phyloP scores from a whole-genome alignment of 2,888 invertebrate species.

The Torymus texanus region DNA sequence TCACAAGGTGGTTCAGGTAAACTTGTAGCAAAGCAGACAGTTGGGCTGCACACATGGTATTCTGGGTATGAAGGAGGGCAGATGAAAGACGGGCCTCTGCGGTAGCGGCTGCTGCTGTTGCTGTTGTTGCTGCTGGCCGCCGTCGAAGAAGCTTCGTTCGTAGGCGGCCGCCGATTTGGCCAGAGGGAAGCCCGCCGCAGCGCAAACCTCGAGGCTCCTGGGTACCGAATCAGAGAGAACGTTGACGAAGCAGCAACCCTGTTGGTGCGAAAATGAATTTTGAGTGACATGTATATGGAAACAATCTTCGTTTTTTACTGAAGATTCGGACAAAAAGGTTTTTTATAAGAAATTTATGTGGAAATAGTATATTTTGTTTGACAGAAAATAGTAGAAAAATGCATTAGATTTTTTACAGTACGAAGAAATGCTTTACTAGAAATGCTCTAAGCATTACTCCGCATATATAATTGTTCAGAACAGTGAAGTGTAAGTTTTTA shows the following conservation, averaged over 20 bases:
- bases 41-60: conserved; percentile 72
- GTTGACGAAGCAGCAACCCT: conserved; percentile 66
- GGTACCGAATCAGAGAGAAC: conserved; percentile 68
- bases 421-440: too few relatives aligned
- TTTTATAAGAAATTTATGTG: too few relatives aligned
- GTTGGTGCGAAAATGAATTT: neutral
- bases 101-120: conserved; percentile 62
- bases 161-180: conserved; percentile 30
- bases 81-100: conserved; percentile 61
- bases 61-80: conserved; percentile 69
- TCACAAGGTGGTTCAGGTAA: conserved; percentile 57
- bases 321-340: too few relatives aligned
- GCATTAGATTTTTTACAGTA: too few relatives aligned
- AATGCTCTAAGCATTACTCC: too few relatives aligned
- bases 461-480: too few relatives aligned
- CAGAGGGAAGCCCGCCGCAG: conserved; percentile 44
- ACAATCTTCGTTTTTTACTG: too few relatives aligned
- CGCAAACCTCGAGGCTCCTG: conserved; percentile 58
- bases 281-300: neutral
- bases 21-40: conserved; percentile 72
- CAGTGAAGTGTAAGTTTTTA: too few relatives aligned
- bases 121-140: too few relatives aligned
- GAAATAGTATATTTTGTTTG: too few relatives aligned
- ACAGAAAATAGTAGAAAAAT: too few relatives aligned
- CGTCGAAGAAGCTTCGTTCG: conserved; percentile 48